phyloP scores from a whole-genome alignment of 2,888 invertebrate genomes.

The Ormyrus thymus region DNA sequence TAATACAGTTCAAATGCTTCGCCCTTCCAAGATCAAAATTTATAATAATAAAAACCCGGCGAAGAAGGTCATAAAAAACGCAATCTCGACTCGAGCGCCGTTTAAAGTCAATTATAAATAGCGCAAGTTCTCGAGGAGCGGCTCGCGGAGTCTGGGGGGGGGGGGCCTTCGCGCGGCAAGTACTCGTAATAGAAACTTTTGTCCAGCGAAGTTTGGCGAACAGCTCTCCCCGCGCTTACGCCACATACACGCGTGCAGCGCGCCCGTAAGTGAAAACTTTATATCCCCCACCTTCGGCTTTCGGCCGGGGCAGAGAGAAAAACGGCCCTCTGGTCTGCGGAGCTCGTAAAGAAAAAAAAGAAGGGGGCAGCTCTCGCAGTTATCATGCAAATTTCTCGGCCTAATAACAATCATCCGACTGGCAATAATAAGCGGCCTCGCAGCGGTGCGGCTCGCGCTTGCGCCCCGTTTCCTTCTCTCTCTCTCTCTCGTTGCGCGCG shows the following conservation, averaged over 20 bases:
- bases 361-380: slow-evolving; percentile 13
- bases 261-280: slow-evolving; percentile 28
- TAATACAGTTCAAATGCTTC: too few species aligned
- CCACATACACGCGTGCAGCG: not conserved
- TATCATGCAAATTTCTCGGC: slow-evolving; percentile 49
- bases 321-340: not conserved
- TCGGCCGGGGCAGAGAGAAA: not conserved
- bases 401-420: slow-evolving; percentile 51
- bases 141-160: too few species aligned
- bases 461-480: slow-evolving; percentile 6
- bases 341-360: slow-evolving; percentile 3
- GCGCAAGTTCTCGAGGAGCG: slow-evolving; percentile 27
- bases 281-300: not conserved
- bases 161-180: not conserved
- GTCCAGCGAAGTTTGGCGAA: slow-evolving; percentile 29
- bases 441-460: not conserved
- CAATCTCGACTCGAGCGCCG: slow-evolving; percentile 30
- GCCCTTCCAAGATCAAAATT: too few species aligned
- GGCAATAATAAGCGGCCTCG: slow-evolving; percentile 44
- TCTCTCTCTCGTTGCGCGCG: too few species aligned
- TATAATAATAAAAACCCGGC: too few species aligned
- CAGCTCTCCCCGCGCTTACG: not conserved
- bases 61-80: slow-evolving; percentile 12
- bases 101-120: slow-evolving; percentile 50
- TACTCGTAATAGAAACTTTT: slow-evolving; percentile 40